A percentile compares a stretch with the other conserved stretches of the same genome.
Conservation (phyloP, 2,888 invertebrate species). For the Branchipolynoe longqiensis region DNA sequence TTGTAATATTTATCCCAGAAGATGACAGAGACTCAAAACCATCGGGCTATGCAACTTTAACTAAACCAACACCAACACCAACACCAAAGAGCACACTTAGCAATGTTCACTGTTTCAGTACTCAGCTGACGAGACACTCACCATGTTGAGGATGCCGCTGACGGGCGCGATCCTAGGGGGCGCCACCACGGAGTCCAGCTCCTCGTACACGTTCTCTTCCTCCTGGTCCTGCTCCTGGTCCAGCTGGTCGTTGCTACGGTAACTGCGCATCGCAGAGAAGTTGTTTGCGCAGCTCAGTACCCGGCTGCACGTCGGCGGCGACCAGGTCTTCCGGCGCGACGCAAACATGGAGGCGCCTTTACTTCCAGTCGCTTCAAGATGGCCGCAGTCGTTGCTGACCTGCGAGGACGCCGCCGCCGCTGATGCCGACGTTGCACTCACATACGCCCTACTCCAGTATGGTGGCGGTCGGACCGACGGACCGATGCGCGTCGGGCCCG, state of each 20-base stretch:
- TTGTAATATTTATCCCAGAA: not conserved
- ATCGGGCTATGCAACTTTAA: not conserved
- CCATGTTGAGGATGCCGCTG: conserved; percentile 57
- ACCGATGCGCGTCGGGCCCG: not conserved
- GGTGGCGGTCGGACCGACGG: conserved; percentile 20
- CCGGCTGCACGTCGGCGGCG: conserved; percentile 50
- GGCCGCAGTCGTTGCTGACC: not conserved
- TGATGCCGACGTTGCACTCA: not conserved
- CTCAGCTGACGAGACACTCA: not conserved
- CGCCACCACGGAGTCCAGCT: conserved; percentile 14
- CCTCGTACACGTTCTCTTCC: conserved; percentile 51
- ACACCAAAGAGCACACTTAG: not conserved
- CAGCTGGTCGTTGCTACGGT: conserved; percentile 57
- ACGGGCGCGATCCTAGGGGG: conserved; percentile 50
- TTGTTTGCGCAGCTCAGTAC: conserved; percentile 33
- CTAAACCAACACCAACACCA: not conserved
- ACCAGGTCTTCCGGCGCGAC: conserved; percentile 51
- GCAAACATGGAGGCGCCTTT: not conserved
- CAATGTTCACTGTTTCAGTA: not conserved
- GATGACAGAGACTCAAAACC: not conserved
- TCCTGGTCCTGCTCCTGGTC: conserved; percentile 34
- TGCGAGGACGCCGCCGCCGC: not conserved
- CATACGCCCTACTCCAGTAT: conserved; percentile 11
- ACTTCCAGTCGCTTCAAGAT: not conserved
- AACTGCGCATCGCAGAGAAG: conserved; percentile 29